Evolutionary conservation across 1,140 invertebrate species (phyloP).

Genomic region (Wiebesia pumilae): DNA sequence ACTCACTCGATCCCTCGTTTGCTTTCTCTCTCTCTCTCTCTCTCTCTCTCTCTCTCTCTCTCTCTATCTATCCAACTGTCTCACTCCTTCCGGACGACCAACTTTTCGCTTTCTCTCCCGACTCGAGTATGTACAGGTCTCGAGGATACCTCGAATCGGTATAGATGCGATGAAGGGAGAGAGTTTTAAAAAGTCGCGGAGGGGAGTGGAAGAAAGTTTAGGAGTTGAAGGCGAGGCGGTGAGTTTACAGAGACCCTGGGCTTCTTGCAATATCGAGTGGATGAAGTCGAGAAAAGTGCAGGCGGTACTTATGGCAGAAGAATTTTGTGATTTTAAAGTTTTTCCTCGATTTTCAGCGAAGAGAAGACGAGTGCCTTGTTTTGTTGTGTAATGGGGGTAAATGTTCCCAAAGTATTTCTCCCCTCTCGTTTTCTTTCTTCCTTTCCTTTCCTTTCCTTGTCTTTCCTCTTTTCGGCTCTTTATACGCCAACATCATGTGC

Average conservation of each 20-base stretch:
- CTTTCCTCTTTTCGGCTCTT: background rate
- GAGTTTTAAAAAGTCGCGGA: slow-evolving; percentile 41
- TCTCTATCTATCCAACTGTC: background rate
- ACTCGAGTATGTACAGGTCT: background rate
- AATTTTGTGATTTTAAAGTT: slow-evolving; percentile 54
- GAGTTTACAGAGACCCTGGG: slow-evolving; percentile 23
- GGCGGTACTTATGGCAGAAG: slow-evolving; percentile 44
- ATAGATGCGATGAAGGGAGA: background rate
- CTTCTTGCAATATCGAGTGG: slow-evolving; percentile 33
- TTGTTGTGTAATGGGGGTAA: slow-evolving; percentile 37
- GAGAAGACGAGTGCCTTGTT: background rate
- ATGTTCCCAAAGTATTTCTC: slow-evolving; percentile 26
- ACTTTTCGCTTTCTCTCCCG: slow-evolving; percentile 26
- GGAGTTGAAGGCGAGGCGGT: slow-evolving; percentile 10
- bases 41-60: too few species aligned
- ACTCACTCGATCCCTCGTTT: too few species aligned
- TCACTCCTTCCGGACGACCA: background rate
- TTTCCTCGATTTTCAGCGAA: slow-evolving; percentile 13
- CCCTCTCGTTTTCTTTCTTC: background rate
- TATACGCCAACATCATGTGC: background rate
- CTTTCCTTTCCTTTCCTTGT: background rate
- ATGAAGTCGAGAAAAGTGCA: slow-evolving; percentile 36
- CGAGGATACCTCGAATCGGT: slow-evolving; percentile 20
- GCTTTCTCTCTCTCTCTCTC: background rate
- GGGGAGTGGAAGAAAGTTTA: background rate